Conservation (phyloP, 2,888 invertebrate genomes). For the Stenotaenia linearis region DNA sequence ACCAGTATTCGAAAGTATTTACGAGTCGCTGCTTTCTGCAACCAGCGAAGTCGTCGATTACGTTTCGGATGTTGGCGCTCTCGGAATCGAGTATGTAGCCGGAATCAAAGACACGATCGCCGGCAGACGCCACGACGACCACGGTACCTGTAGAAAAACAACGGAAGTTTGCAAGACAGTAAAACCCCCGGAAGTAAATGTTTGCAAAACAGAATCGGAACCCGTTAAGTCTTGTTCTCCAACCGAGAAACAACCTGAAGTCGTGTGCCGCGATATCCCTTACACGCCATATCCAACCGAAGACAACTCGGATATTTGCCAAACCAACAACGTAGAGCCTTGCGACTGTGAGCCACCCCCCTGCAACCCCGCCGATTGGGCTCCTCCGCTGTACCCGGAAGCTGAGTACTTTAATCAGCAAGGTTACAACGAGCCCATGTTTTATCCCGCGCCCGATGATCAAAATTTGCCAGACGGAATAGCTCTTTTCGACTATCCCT, state of each 20-base stretch:
- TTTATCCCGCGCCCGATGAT: neutral
- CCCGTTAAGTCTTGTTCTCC: neutral
- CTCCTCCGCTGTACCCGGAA: neutral
- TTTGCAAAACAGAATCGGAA: neutral
- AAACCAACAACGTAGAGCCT: neutral
- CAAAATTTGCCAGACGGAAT: neutral
- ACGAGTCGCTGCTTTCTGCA: neutral
- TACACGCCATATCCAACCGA: neutral
- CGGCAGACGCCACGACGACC: neutral
- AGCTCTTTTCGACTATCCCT: neutral
- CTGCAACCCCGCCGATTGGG: neutral
- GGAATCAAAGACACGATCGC: neutral
- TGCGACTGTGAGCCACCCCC: neutral
- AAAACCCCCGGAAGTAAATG: no score
- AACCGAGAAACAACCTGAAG: neutral
- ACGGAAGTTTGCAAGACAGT: neutral
- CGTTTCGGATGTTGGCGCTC: neutral
- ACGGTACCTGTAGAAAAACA: neutral
- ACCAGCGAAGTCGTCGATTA: slow-evolving; percentile 4
- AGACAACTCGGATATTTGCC: neutral
- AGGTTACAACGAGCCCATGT: neutral
- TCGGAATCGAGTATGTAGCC: neutral
- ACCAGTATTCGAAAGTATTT: neutral
- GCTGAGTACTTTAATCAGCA: neutral
- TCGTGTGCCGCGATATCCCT: neutral